A percentile compares a stretch with the other conserved stretches of the same genome.
phyloP scores from a whole-genome alignment of 2,113 vertebrate genomes.

The Maccullochella peelii region DNA sequence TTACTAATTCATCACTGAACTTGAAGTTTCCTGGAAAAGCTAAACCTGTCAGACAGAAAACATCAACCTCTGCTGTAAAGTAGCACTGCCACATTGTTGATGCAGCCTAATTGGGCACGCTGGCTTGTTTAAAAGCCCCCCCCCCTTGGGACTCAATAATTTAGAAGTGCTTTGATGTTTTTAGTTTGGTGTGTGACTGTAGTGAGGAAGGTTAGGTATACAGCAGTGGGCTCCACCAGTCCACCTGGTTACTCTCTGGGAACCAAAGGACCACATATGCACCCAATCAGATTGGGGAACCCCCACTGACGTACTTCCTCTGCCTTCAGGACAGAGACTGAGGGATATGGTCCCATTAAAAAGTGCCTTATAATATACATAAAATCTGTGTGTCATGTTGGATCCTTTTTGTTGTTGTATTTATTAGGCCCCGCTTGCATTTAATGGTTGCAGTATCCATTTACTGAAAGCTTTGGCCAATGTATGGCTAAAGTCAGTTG shows the following conservation, averaged over 20 bases:
- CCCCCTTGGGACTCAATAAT: conserved; percentile 40
- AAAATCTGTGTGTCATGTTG: conserved; percentile 20
- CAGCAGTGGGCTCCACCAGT: conserved; percentile 9
- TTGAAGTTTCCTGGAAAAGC: conserved; percentile 16
- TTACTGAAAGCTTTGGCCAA: conserved; percentile 2
- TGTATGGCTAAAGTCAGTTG: conserved; percentile 1
- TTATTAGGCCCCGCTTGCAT: not conserved
- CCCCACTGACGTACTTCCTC: conserved; percentile 33
- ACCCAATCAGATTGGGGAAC: conserved; percentile 49
- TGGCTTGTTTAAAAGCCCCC: conserved; percentile 48
- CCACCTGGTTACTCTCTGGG: conserved; percentile 41
- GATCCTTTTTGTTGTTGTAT: conserved; percentile 3
- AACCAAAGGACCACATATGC: conserved; percentile 68
- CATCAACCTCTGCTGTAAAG: conserved; percentile 35
- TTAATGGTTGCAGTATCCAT: conserved; percentile 31
- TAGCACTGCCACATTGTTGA: conserved; percentile 47
- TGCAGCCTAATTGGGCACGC: conserved; percentile 58
- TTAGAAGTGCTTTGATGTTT: conserved; percentile 71
- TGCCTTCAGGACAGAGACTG: conserved; percentile 30
- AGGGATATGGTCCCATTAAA: conserved; percentile 47
- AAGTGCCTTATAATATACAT: conserved; percentile 13
- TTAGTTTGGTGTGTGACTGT: conserved; percentile 14
- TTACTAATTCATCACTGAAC: conserved; percentile 34
- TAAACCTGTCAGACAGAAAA: conserved; percentile 43
- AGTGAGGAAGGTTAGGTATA: conserved; percentile 26